phyloP scores from a whole-genome alignment of 2,888 invertebrate genomes.

The Lasioglossum leucozonium region DNA sequence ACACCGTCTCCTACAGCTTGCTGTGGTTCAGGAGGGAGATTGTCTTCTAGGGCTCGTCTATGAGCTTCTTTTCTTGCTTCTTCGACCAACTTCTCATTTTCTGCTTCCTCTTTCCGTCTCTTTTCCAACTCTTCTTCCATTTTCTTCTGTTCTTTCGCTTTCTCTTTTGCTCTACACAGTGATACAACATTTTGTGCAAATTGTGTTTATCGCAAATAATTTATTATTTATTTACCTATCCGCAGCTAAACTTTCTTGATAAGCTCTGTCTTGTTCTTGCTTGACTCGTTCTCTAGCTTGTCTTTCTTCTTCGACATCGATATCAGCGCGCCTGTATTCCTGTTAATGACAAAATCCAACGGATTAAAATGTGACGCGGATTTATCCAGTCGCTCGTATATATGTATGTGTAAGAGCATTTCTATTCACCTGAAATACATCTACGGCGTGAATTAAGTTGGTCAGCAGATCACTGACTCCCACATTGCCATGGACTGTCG shows the following conservation, averaged over 20 bases:
- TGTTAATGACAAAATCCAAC: slow-evolving; percentile 82
- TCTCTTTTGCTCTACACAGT: slow-evolving; percentile 92
- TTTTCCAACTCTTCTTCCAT: slow-evolving; percentile 91
- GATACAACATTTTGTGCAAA: background rate
- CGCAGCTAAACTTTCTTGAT: slow-evolving; percentile 94
- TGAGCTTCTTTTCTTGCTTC: slow-evolving; percentile 90
- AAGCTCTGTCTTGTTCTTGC: slow-evolving; percentile 97
- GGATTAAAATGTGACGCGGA: slow-evolving; percentile 75
- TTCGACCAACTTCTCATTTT: slow-evolving; percentile 90
- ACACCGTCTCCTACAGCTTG: slow-evolving; percentile 86
- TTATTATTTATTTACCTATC: slow-evolving; percentile 87
- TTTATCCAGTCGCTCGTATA: background rate
- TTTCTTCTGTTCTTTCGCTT: slow-evolving; percentile 87
- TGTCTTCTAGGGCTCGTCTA: slow-evolving; percentile 87
- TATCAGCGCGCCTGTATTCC: slow-evolving; percentile 89
- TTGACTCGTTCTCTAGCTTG: slow-evolving; percentile 95
- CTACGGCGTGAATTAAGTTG: slow-evolving; percentile 94
- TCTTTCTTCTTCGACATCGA: slow-evolving; percentile 95
- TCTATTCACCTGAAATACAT: slow-evolving; percentile 87
- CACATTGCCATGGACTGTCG: slow-evolving; percentile 95
- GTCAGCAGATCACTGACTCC: slow-evolving; percentile 95
- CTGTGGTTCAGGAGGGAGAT: slow-evolving; percentile 90
- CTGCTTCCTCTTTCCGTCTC: slow-evolving; percentile 90
- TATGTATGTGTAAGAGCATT: background rate
- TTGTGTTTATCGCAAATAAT: background rate